Evolutionary conservation across 2,113 vertebrate species (phyloP), one percentile per base, ranked within the genome.

Genomic region (Malaclemys terrapin): DNA sequence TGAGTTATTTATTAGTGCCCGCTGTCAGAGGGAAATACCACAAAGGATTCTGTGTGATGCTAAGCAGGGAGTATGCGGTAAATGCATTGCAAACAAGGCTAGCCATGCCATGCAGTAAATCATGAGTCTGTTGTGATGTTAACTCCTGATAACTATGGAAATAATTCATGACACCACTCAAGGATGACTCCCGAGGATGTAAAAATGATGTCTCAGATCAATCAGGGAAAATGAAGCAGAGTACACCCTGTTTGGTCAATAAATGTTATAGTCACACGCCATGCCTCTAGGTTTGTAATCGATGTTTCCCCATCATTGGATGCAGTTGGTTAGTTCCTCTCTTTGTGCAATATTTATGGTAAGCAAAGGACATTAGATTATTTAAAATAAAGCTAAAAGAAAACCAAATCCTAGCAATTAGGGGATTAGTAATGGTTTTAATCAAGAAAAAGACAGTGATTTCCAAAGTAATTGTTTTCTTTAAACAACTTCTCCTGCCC

Each of bases 391-490:
- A 4, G 22, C 45, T 78, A 82, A 56, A 88, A 85, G 53, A 49
- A 91, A 85, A 29, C 7, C 1, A 0, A 31, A 4, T 38, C 8
- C 2, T 38, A 22, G 85, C 80, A 80, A 90, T 93, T 29, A 96
- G 3, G 72, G 59, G 50, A 52, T 88, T 90, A 65, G 85, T 53
- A 49, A 88, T 62, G 57, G 90, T 86, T 95, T 88, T 2, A 78
- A 79, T 45, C 85, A 78, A 65, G 53, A 38, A 79, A 45, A 45
- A 85, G 42, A 56, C 93, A 93, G 82, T 7, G 17, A 76, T 92
- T 96, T 93, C 80, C 94, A 50, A 76, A 76, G 88, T 6, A 81
- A 13, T 91, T 93, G 29, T 35, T 56, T 88, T 4, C 31, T 82
- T 38, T 31, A 20, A 72, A 82, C 11, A 50, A 16, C 59, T 83